A percentile compares a stretch with the other conserved stretches of the same genome.
These are phyloP conservation scores for Nudaria mundana DNA, from an alignment of 2,888 invertebrate species.

Conservation along the genomic window DNA sequence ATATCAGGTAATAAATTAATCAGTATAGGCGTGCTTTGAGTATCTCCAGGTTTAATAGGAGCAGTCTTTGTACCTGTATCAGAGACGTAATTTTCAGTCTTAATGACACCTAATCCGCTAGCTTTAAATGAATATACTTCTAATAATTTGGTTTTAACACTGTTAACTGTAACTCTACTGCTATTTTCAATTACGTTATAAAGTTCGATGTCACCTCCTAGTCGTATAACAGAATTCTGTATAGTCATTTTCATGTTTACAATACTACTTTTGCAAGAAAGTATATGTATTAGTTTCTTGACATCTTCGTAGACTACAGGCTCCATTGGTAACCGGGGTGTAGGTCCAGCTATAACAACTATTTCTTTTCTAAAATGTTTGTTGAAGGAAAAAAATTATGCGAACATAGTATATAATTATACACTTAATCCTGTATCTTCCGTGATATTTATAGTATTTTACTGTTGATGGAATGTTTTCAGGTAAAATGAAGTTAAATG, in stretches of 20 bases:
- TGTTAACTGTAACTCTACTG: slow-evolving; percentile 32
- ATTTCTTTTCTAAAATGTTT: slow-evolving; percentile 41
- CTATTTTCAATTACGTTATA: slow-evolving; percentile 40
- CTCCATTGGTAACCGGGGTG: slow-evolving; percentile 29
- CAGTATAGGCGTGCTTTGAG: slow-evolving; percentile 28
- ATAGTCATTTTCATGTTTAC: slow-evolving; percentile 39
- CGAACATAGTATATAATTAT: slow-evolving; percentile 39
- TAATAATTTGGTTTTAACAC: slow-evolving; percentile 34
- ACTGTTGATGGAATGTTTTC: slow-evolving; percentile 35
- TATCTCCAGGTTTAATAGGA: slow-evolving; percentile 24
- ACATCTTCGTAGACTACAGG: slow-evolving; percentile 36
- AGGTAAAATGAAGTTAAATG: slow-evolving; percentile 34
- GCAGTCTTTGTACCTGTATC: slow-evolving; percentile 33
- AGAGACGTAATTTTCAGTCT: slow-evolving; percentile 13
- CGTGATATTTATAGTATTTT: slow-evolving; percentile 3
- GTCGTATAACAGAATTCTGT: slow-evolving; percentile 30
- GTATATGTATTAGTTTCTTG: slow-evolving; percentile 35
- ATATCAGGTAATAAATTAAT: slow-evolving; percentile 4
- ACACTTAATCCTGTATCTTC: slow-evolving; percentile 23
- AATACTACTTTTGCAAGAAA: slow-evolving; percentile 30
- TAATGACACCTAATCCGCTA: slow-evolving; percentile 13
- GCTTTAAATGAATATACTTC: slow-evolving; percentile 33
- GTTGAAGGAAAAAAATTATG: slow-evolving; percentile 34
- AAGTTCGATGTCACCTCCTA: slow-evolving; percentile 36
- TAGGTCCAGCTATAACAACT: slow-evolving; percentile 34